Conservation (phyloP, 1,140 invertebrate species). For the Aphaenogaster rudis region DNA sequence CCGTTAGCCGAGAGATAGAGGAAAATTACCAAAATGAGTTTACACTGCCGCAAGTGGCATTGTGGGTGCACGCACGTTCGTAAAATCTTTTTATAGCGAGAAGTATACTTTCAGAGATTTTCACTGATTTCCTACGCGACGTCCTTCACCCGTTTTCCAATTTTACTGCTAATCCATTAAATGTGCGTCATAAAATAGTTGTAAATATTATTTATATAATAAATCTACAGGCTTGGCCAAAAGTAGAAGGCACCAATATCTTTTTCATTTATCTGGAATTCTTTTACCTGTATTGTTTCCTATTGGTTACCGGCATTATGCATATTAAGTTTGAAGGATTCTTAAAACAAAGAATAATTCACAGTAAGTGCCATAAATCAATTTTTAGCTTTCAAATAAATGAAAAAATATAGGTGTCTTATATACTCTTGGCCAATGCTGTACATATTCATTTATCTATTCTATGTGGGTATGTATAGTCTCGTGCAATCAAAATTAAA, state of each 20-base stretch:
- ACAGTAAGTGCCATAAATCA: no score
- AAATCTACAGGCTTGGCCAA: neutral
- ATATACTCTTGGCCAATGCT: no score
- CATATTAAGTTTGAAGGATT: no score
- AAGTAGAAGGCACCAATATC: no score
- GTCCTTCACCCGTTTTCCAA: slow-evolving; percentile 9
- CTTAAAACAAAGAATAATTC: no score
- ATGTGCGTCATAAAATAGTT: neutral
- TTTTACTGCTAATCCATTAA: slow-evolving; percentile 32
- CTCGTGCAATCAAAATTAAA: neutral
- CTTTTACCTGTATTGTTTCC: no score
- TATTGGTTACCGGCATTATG: no score
- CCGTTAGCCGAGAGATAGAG: neutral
- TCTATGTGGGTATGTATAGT: neutral
- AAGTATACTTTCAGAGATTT: slow-evolving; percentile 35
- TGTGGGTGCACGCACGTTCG: slow-evolving; percentile 35
- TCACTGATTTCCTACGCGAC: neutral
- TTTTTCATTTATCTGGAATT: no score
- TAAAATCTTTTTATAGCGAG: slow-evolving; percentile 20
- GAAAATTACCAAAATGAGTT: slow-evolving; percentile 55
- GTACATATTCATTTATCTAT: neutral
- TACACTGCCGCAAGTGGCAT: neutral
- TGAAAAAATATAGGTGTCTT: no score
- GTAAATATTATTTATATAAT: neutral
- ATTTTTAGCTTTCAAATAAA: no score